Base-by-base conservation (phyloP, 2,113 vertebrate genomes). In the Perca flavescens region DNA sequence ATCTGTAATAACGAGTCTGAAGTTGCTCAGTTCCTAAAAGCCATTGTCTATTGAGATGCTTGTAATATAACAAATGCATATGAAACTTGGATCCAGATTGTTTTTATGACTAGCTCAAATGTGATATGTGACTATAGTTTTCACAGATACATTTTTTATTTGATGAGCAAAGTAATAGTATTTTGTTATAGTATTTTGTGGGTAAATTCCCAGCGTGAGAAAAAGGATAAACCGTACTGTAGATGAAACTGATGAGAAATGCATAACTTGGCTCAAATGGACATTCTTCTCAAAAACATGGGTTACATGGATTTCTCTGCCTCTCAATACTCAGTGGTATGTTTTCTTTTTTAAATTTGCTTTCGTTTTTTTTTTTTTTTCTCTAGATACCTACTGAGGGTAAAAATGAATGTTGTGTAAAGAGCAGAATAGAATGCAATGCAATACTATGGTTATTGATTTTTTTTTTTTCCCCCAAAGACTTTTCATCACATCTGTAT, bases 391-490 rank as follows among this genome's bases (percentile, higher is more conserved):
- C 63, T 85, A 69, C 56, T 77, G 57, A 86, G 66, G 84, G 62
- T 83, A 62, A 71, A 82, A 85, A 73, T 79, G 79, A 89, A 88
- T 90, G 89, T 87, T 88, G 47, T 72, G 19, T 53, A 84, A 79
- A 83, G 49, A 79, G 58, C 50, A 78, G 61, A 80, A 74, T 75
- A 64, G 9, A 74, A 86, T 71, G 61, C 58, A 86, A 90, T 83
- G 86, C 86, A 91, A 90, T 89, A 83, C 76, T 75, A 67, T 28
- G 54, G 66, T 81, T 79, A 61, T 75, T 75, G 43, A 79, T 72
- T 86, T 47, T 88, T 82, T 58, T 73, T 58, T 73, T 49, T 89
- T n/a, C n/a, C 76, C 84, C 91, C 90, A 92, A 93, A 93, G 90
- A 93, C 16, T 79, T 87, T 80, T 84, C 36, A 61, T 83, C 31